Evolutionary conservation across 2,888 invertebrate species (phyloP).

Genomic region (Brachyptera putata): DNA sequence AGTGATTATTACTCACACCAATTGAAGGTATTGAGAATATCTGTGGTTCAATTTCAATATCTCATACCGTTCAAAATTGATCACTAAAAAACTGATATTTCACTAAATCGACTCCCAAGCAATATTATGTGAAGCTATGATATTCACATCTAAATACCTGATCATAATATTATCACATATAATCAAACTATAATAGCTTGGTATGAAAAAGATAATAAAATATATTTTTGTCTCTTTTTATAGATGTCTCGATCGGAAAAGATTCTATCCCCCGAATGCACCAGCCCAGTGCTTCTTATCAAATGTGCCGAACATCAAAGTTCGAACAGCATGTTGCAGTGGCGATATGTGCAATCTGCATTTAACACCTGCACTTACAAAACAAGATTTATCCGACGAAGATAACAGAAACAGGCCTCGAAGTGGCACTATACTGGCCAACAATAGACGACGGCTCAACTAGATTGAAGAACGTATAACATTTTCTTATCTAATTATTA

Average conservation of each 20-base stretch:
- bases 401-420: neutral
- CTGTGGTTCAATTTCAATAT: no score
- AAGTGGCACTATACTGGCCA: neutral
- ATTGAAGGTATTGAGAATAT: no score
- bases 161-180: neutral
- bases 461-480: no score
- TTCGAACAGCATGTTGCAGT: conserved; percentile 8
- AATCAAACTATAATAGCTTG: neutral
- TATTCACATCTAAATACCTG: neutral
- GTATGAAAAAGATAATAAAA: neutral
- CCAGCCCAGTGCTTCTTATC: neutral
- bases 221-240: no score
- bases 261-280: neutral
- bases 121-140: neutral
- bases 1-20: no score
- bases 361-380: neutral
- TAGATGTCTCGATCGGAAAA: conserved; percentile 5
- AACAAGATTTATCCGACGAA: neutral
- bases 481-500: no score
- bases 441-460: no score
- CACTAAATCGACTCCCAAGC: no score
- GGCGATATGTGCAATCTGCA: conserved; percentile 10
- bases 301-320: neutral
- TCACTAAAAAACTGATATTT: no score
- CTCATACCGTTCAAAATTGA: no score